These are phyloP conservation scores for Proisotoma minuta DNA, from an alignment of 2,888 invertebrate genomes.

Conservation along the genomic window DNA sequence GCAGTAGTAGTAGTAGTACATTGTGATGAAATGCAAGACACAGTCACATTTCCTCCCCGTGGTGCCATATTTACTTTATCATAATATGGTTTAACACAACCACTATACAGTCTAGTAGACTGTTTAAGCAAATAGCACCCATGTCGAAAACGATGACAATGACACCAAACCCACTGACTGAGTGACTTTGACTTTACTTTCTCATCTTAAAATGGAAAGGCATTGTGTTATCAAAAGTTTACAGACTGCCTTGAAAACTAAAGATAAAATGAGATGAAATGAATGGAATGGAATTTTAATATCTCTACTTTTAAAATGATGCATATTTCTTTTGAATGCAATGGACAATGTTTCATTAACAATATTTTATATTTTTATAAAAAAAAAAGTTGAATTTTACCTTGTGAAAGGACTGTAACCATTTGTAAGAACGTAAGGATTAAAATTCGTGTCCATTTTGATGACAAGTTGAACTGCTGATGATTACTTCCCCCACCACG, in stretches of 20 bases:
- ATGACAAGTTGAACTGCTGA: conserved; percentile 27
- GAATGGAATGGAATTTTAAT: too few species aligned
- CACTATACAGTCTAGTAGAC: too few species aligned
- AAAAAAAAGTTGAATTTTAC: conserved; percentile 25
- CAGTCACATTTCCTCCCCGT: too few species aligned
- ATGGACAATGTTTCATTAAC: too few species aligned
- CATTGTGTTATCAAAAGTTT: background rate
- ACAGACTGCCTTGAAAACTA: too few species aligned
- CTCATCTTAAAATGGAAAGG: background rate
- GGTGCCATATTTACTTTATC: background rate
- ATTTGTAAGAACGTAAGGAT: conserved; percentile 46
- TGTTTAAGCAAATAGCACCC: background rate
- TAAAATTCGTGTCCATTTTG: conserved; percentile 46
- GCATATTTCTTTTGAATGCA: too few species aligned
- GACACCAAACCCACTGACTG: background rate
- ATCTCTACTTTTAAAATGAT: too few species aligned
- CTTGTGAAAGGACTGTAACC: conserved; percentile 47
- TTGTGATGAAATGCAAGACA: too few species aligned
- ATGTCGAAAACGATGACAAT: background rate
- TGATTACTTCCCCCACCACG: background rate
- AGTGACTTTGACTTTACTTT: background rate
- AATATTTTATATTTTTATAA: too few species aligned
- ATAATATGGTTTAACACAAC: too few species aligned
- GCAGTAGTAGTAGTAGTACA: too few species aligned
- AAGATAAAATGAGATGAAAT: too few species aligned